These are phyloP conservation scores for Pseudochirops cupreus DNA, from an alignment of 2,797 vertebrate species.

Conservation along the genomic window DNA sequence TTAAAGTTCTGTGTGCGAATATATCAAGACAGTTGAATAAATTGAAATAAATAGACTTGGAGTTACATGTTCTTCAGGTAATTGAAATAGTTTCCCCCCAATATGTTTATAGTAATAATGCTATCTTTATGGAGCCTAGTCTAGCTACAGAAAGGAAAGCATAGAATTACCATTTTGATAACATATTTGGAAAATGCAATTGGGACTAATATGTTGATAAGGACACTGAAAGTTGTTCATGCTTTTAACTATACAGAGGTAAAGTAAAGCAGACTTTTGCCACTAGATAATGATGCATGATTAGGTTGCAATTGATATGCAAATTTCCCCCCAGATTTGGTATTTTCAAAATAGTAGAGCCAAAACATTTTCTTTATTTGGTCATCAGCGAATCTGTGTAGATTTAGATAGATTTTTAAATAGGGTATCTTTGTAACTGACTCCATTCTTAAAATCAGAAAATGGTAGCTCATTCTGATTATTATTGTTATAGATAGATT, in stretches of 20 bases:
- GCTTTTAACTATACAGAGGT: slow-evolving; percentile 76
- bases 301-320: slow-evolving; percentile 61
- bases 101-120: slow-evolving; percentile 88
- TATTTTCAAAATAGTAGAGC: slow-evolving; percentile 47
- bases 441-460: not conserved
- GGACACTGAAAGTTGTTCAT: slow-evolving; percentile 85
- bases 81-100: slow-evolving; percentile 88
- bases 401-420: not conserved
- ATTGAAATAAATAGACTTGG: slow-evolving; percentile 91
- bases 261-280: slow-evolving; percentile 64
- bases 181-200: slow-evolving; percentile 87
- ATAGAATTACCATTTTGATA: slow-evolving; percentile 90
- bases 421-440: too few relatives aligned
- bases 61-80: slow-evolving; percentile 87
- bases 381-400: not conserved
- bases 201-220: slow-evolving; percentile 86
- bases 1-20: slow-evolving; percentile 86
- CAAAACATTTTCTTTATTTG: slow-evolving; percentile 2
- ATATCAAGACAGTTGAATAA: slow-evolving; percentile 90
- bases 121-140: slow-evolving; percentile 85
- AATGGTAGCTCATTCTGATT: not conserved
- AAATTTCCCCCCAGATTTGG: slow-evolving; percentile 67
- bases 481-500: slow-evolving; percentile 20
- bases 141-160: slow-evolving; percentile 84
- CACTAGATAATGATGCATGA: slow-evolving; percentile 71